These are phyloP conservation scores for Catocala fraxini DNA, from an alignment of 2,888 invertebrate genomes.

Conservation along the genomic window DNA sequence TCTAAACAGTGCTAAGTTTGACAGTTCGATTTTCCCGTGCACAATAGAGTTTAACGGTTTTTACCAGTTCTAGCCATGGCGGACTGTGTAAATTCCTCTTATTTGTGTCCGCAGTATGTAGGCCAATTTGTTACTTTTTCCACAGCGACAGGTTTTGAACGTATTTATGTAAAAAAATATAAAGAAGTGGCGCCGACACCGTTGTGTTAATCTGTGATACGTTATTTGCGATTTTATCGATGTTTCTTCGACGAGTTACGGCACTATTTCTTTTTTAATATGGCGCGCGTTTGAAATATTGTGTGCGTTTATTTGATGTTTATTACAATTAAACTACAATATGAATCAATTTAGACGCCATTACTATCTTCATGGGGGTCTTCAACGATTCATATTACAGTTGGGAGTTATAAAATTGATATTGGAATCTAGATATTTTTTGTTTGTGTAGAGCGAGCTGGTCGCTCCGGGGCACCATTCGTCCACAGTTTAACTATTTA, in stretches of 20 bases:
- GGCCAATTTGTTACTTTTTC: conserved; percentile 76
- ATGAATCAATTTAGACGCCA: conserved; percentile 36
- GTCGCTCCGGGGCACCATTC: conserved; percentile 22
- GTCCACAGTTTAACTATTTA: conserved; percentile 24
- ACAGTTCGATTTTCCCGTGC: conserved; percentile 55
- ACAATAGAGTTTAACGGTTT: conserved; percentile 76
- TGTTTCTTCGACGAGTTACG: conserved; percentile 58
- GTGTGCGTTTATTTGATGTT: conserved; percentile 41
- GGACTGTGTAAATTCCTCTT: conserved; percentile 76
- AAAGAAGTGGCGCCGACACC: conserved; percentile 56
- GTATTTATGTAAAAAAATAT: conserved; percentile 55
- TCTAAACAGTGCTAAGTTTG: conserved; percentile 51
- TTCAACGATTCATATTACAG: conserved; percentile 25
- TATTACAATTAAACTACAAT: conserved; percentile 44
- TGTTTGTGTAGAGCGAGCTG: conserved; percentile 11
- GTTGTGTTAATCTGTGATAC: conserved; percentile 67
- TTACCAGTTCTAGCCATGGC: conserved; percentile 67
- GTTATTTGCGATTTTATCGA: conserved; percentile 66
- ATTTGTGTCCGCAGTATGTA: conserved; percentile 76
- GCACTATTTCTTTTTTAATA: conserved; percentile 50
- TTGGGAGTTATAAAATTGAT: conserved; percentile 26
- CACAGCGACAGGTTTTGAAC: conserved; percentile 74
- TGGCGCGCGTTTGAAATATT: conserved; percentile 38
- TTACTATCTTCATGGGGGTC: conserved; percentile 38
- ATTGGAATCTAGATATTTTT: conserved; percentile 29